Base-by-base conservation (phyloP, 2,888 invertebrate genomes). In the Drosophila mercatorum region DNA sequence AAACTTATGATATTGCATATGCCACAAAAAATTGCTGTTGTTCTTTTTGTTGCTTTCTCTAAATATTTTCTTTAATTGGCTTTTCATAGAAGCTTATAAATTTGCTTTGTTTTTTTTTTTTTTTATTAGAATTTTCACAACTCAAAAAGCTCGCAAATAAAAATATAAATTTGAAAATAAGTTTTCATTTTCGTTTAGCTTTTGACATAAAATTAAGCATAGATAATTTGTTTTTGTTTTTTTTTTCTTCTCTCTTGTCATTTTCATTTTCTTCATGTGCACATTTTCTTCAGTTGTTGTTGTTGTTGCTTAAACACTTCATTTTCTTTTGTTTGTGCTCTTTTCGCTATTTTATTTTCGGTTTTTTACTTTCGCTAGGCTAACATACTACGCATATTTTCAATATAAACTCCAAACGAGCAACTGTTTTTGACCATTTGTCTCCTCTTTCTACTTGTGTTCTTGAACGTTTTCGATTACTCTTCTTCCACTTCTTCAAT, bases 1-100 rank as follows among this genome's bases (percentile, higher is more conserved):
- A 88, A 64, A 64, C 36, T 52, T 80, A 80, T 84, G 88, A 84
- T 84, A 84, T 88, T 84, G 88, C 88, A 75, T 88, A 83, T 78
- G 88, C 84, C 84, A 84, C 86, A 72, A 78, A 78, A 74, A 75
- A 75, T 88, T 75, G 72, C 62, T 74, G 61, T 28, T 62, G 49
- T 49, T 40, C 38, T 11, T 55, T 55, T n/a, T 41, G 55, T 40
- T 41, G 40, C 26, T 40, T 41, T 28, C 53, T 26, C 53, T 53
- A 51, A 36, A 75, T 68, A 77, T 56, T 46, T 46, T 14, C 7
- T 51, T 34, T 31, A 17, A 26, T 69, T 66, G 17, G 52, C 58
- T 59, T 59, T 62, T 55, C 11, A 44, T 66, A 61, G 55, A 80
- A 78, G 76, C 74, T 43, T 52, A 47, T 22, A 55, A 60, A 61